Conservation (phyloP, 1,140 invertebrate species). For the Antheraea pernyi region DNA sequence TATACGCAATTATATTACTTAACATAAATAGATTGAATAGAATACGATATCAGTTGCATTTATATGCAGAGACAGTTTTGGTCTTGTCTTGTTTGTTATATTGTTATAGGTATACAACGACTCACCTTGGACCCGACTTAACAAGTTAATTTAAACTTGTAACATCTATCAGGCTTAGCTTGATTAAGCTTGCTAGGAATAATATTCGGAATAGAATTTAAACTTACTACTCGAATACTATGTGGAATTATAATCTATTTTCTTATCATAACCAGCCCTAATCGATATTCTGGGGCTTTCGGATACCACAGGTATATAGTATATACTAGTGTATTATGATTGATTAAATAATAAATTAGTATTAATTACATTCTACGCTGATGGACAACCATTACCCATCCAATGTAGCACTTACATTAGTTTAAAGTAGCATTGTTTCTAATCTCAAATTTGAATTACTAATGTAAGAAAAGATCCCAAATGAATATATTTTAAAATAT, state of each 20-base stretch:
- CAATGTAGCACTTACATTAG: too few relatives aligned
- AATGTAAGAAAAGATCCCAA: background rate
- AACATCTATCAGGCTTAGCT: slow-evolving; percentile 59
- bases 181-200: slow-evolving; percentile 54
- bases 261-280: too few relatives aligned
- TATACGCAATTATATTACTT: background rate
- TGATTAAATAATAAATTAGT: too few relatives aligned
- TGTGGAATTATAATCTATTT: too few relatives aligned
- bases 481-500: slow-evolving; percentile 3
- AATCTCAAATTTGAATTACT: too few relatives aligned
- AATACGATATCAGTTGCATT: slow-evolving; percentile 25
- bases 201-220: slow-evolving; percentile 47
- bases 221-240: slow-evolving; percentile 30
- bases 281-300: too few relatives aligned
- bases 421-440: too few relatives aligned
- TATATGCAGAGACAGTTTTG: slow-evolving; percentile 50
- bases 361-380: too few relatives aligned
- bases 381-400: too few relatives aligned
- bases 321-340: too few relatives aligned
- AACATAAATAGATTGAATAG: background rate
- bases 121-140: slow-evolving; percentile 35
- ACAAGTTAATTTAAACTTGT: slow-evolving; percentile 70
- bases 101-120: slow-evolving; percentile 39
- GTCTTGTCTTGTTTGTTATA: slow-evolving; percentile 49
- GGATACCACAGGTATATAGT: too few relatives aligned